Evolutionary conservation across 2,113 vertebrate genomes (phyloP).

Genomic region (Numenius arquata): DNA sequence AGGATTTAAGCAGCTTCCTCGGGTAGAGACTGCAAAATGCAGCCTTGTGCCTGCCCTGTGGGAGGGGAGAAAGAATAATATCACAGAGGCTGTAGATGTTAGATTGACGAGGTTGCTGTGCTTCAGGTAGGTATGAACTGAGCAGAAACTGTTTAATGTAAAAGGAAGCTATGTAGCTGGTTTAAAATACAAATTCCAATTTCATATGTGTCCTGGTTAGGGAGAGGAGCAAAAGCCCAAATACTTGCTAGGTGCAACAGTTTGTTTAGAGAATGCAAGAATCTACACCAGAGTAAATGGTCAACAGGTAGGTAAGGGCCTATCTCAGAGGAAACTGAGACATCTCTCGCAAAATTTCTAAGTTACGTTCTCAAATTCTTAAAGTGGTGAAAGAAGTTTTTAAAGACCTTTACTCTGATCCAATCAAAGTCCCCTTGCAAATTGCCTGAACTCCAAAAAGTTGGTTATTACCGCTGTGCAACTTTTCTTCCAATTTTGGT

Average conservation of each 20-base stretch:
- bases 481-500: background rate
- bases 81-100: background rate
- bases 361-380: background rate
- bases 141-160: background rate
- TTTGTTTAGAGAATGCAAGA: background rate
- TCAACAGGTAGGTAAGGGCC: background rate
- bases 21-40: background rate
- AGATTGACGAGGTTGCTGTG: background rate
- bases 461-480: background rate
- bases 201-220: background rate
- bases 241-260: background rate
- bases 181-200: background rate
- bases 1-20: background rate
- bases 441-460: background rate
- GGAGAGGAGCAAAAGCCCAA: background rate
- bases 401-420: background rate
- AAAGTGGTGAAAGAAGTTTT: background rate
- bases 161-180: background rate
- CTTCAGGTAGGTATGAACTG: background rate
- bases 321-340: background rate
- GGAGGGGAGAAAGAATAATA: background rate
- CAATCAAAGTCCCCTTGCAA: background rate
- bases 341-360: background rate
- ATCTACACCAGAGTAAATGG: background rate
- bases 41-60: background rate